A percentile compares a stretch with the other conserved stretches of the same genome.
Conservation (phyloP, 2,113 vertebrate species). For the Phoxinus phoxinus region DNA sequence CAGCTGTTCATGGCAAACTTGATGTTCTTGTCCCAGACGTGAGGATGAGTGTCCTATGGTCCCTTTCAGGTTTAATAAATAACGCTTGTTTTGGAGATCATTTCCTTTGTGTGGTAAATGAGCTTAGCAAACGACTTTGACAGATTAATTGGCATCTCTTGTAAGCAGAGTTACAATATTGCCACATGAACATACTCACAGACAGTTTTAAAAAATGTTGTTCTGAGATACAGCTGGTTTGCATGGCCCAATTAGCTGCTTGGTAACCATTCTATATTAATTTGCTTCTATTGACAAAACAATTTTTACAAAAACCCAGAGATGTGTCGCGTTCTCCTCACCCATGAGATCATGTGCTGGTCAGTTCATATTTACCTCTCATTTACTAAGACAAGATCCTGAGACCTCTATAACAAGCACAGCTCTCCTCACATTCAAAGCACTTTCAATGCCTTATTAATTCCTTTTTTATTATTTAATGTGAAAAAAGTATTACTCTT, state of each 20-base stretch:
- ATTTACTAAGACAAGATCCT: neutral
- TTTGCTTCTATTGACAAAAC: neutral
- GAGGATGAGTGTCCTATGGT: conserved; percentile 14
- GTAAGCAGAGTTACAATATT: neutral
- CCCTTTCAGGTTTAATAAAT: conserved; percentile 20
- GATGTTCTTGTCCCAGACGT: neutral
- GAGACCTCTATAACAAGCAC: neutral
- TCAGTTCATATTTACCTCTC: conserved; percentile 59
- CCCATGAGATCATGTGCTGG: conserved; percentile 96
- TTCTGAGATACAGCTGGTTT: neutral
- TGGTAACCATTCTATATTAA: neutral
- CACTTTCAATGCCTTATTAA: neutral
- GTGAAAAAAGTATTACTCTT: neutral
- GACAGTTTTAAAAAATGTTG: neutral
- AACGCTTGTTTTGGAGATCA: neutral
- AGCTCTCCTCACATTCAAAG: neutral
- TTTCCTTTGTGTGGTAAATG: conserved; percentile 32
- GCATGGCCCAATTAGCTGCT: neutral
- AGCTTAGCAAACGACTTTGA: conserved; percentile 4
- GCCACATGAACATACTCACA: neutral
- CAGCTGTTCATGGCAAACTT: conserved; percentile 6
- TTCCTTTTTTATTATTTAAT: conserved; percentile 13
- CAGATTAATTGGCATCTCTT: conserved; percentile 36
- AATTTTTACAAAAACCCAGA: conserved; percentile 88
- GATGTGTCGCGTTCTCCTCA: conserved; percentile 95